These are phyloP conservation scores for Lophotriccus pileatus DNA, from an alignment of 2,797 vertebrate species.

Conservation along the genomic window DNA sequence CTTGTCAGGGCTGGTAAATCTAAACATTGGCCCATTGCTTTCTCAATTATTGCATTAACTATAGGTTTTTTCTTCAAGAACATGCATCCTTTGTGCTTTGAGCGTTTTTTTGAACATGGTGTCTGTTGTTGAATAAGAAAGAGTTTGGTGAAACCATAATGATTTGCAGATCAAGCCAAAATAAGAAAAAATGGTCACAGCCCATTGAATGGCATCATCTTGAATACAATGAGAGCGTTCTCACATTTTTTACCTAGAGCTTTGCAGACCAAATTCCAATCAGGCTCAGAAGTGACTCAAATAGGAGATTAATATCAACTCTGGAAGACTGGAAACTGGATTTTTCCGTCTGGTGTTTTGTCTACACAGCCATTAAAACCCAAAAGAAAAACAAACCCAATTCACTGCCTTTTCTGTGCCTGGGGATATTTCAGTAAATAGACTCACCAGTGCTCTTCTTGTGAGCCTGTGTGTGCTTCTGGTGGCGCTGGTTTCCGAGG, in stretches of 20 bases:
- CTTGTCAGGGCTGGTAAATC: conserved; percentile 34
- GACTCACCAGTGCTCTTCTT: not conserved
- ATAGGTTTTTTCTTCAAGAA: not conserved
- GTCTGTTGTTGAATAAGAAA: not conserved
- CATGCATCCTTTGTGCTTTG: not conserved
- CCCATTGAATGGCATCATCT: not conserved
- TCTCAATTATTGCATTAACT: not conserved
- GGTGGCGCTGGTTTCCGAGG: not conserved
- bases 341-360: not conserved
- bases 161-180: not conserved
- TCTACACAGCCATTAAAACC: not conserved
- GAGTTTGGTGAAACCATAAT: not conserved
- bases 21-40: conserved; percentile 18
- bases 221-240: not conserved
- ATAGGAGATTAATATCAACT: not conserved
- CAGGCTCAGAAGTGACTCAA: not conserved
- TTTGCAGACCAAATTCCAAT: not conserved
- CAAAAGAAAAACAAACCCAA: not conserved
- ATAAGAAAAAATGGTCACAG: not conserved
- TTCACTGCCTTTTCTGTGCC: not conserved
- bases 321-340: not conserved
- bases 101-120: not conserved
- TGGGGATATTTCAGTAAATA: not conserved
- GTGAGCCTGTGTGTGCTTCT: not conserved
- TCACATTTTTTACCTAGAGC: not conserved